Conservation (phyloP, 2,797 vertebrate species). For the Huso huso region DNA sequence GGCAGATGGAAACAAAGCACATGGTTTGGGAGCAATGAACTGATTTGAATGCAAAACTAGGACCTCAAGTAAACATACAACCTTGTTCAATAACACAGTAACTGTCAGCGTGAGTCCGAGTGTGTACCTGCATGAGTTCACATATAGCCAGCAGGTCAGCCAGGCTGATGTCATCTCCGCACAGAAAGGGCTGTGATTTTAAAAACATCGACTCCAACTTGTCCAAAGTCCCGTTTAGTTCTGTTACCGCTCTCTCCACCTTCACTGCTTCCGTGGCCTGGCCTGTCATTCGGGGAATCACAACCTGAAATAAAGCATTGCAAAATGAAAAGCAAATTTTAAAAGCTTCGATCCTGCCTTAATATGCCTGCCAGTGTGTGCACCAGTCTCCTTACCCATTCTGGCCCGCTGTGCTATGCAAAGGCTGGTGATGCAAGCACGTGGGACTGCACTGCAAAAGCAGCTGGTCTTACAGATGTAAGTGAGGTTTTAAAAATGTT, state of each 20-base stretch:
- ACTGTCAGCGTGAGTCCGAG: background rate
- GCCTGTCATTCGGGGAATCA: constrained; percentile 39
- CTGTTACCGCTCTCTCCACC: constrained; percentile 38
- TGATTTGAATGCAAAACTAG: background rate
- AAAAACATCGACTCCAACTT: constrained; percentile 60
- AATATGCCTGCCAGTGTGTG: too few species aligned
- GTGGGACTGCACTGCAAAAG: too few species aligned
- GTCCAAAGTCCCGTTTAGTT: constrained; percentile 48
- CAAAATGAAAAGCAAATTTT: too few species aligned
- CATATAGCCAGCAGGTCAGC: constrained; percentile 61
- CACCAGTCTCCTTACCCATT: too few species aligned
- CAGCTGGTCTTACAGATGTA: too few species aligned
- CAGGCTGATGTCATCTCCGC: constrained; percentile 58
- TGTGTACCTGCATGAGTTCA: constrained; percentile 60
- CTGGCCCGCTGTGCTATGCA: too few species aligned
- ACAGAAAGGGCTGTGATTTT: constrained; percentile 53
- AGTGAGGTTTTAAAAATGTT: background rate
- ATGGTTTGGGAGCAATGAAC: background rate
- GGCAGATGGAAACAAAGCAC: background rate
- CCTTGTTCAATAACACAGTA: background rate
- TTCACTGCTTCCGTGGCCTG: constrained; percentile 30
- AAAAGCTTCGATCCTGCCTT: too few species aligned
- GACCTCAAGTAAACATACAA: constrained; percentile 7
- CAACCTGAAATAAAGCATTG: constrained; percentile 34
- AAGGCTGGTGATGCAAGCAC: too few species aligned